Evolutionary conservation across 2,113 vertebrate species (phyloP).

Genomic region (Carlito syrichta): DNA sequence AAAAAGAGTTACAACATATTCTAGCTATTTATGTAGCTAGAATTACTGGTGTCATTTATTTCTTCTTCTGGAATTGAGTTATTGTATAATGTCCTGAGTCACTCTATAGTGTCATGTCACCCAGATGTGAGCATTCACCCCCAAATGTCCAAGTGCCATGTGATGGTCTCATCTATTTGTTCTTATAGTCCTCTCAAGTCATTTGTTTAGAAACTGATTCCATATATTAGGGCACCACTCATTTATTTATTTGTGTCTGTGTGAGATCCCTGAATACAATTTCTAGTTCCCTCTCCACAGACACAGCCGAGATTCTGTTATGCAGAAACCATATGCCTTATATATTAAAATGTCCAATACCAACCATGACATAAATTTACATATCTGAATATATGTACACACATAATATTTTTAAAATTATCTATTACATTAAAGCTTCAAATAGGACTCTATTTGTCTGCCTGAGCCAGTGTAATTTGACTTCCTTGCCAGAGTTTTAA

Average conservation of each 20-base stretch:
- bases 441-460: not conserved
- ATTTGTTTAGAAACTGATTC: not conserved
- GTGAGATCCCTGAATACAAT: no score
- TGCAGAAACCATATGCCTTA: not conserved
- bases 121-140: no score
- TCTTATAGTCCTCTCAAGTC: not conserved
- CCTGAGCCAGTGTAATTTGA: not conserved
- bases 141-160: not conserved
- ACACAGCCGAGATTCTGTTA: not conserved
- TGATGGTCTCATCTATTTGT: not conserved
- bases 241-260: not conserved
- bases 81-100: not conserved
- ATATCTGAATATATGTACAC: not conserved
- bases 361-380: not conserved
- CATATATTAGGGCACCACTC: no score
- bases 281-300: not conserved
- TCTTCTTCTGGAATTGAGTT: not conserved
- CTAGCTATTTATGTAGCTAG: not conserved
- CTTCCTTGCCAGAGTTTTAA: not conserved
- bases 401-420: not conserved
- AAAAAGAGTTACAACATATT: not conserved
- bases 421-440: not conserved
- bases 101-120: not conserved
- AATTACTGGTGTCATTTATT: not conserved
- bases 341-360: not conserved